These are phyloP conservation scores for Polietes domitor DNA, from an alignment of 2,888 invertebrate genomes.

Conservation along the genomic window DNA sequence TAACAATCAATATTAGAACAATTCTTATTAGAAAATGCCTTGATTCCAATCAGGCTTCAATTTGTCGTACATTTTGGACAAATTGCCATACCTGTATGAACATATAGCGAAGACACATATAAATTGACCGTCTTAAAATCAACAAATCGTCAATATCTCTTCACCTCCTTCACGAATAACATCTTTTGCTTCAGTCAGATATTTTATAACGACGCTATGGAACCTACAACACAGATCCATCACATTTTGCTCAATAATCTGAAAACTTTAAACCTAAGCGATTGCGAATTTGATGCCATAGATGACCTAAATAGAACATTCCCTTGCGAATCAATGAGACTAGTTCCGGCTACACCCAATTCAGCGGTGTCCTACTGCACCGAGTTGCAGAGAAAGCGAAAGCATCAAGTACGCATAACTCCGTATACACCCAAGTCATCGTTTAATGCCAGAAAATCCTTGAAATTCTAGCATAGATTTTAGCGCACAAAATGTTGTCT, in stretches of 20 bases:
- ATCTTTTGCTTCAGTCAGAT: neutral
- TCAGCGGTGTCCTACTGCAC: neutral
- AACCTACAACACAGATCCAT: conserved; percentile 2
- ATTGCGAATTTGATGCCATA: neutral
- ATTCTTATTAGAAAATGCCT: too few relatives aligned
- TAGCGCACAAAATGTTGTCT: too few relatives aligned
- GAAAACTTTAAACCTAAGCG: conserved; percentile 13
- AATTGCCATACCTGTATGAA: too few relatives aligned
- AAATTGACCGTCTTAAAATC: too few relatives aligned
- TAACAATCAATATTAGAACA: too few relatives aligned
- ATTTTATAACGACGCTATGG: neutral
- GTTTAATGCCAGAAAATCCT: neutral
- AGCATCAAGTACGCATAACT: neutral
- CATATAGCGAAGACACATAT: too few relatives aligned
- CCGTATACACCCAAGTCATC: too few relatives aligned
- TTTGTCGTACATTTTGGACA: too few relatives aligned
- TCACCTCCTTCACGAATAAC: too few relatives aligned
- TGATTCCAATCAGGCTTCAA: too few relatives aligned
- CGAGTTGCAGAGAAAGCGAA: neutral
- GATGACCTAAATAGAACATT: conserved; percentile 16
- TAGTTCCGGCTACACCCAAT: neutral
- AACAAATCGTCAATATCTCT: too few relatives aligned
- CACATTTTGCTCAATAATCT: conserved; percentile 30
- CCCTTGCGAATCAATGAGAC: neutral
- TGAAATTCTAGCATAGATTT: neutral